Base-by-base conservation (phyloP, 1,140 invertebrate genomes). In the Platorchestia sp. region DNA sequence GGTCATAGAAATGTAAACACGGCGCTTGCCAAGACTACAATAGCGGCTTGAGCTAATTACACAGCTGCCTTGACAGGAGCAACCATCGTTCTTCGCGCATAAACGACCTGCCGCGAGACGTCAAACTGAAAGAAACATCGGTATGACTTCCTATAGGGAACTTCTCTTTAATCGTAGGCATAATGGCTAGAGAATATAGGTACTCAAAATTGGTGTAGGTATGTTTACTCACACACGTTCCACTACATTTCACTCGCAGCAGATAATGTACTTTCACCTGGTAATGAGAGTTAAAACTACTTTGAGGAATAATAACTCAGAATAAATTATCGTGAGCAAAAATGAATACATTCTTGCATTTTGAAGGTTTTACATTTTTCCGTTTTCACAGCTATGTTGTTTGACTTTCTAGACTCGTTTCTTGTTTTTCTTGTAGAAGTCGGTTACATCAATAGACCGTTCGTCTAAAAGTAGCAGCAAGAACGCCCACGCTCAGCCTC, bases 1-100 rank as follows among this genome's bases (percentile, higher is more conserved):
- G 36, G 91, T 40, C 91, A 44, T 45, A 93, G 91, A 47, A 93
- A 93, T 93, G 91, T 93, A 93, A 93, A 93, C 91, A 93, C 40
- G 91, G 91, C 43, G 7, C 91, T n/a, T n/a, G 91, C 45, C 91
- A 44, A 44, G 91, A 47, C 91, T 45, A 93, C 91, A 93, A 93
- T 93, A 44, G 91, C 91, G 91, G 91, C 45, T 44, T 42, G 6
- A n/a, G 47, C 91, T 93, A 93, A 93, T 93, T 93, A 93, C 91
- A 45, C 40, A 44, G 44, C 91, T 40, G 0, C 19, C 91, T 7
- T 45, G 91, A 93, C 91, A 93, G 91, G 43, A 93, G 91, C 91
- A 44, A 44, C 45, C 91, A 93, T 93, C 91, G 91, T 45, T 93
- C 91, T 93, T 93, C 41, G 45, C 3, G 91, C 91, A 45, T 45